These are phyloP conservation scores for Drosophila bocqueti DNA, from an alignment of 1,140 invertebrate genomes.

Conservation along the genomic window DNA sequence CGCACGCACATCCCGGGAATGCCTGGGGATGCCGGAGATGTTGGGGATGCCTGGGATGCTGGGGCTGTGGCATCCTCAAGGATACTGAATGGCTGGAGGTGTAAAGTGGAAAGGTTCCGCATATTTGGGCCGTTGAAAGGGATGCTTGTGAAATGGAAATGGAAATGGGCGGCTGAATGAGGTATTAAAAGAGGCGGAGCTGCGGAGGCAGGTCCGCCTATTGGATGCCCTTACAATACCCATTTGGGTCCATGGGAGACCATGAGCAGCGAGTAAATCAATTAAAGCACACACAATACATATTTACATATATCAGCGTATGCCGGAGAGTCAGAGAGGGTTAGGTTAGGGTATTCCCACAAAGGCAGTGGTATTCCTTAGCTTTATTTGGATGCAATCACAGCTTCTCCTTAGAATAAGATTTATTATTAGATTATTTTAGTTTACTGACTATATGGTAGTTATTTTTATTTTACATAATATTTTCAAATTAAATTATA, in stretches of 20 bases:
- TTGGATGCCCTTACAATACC: conserved; percentile 8
- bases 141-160: conserved; percentile 13
- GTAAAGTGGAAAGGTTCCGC: conserved; percentile 24
- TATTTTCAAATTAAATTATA: background rate
- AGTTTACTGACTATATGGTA: background rate
- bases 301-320: background rate
- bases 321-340: background rate
- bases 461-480: background rate
- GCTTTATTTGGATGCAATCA: background rate
- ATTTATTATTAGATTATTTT: background rate
- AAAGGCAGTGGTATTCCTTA: background rate
- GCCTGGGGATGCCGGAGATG: background rate
- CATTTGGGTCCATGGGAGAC: background rate
- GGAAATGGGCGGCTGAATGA: background rate
- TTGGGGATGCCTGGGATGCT: background rate
- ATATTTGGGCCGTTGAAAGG: conserved; percentile 31
- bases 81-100: conserved; percentile 7
- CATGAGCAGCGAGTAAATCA: conserved; percentile 1
- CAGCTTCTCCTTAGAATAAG: background rate
- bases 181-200: conserved; percentile 5
- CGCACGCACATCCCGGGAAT: conserved; percentile 38
- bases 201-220: background rate
- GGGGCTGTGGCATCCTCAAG: background rate
- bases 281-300: conserved; percentile 2
- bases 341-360: background rate